A percentile compares a stretch with the other conserved stretches of the same genome.
Evolutionary conservation across 2,113 vertebrate species (phyloP).

Genomic region (Blennius ocellaris): DNA sequence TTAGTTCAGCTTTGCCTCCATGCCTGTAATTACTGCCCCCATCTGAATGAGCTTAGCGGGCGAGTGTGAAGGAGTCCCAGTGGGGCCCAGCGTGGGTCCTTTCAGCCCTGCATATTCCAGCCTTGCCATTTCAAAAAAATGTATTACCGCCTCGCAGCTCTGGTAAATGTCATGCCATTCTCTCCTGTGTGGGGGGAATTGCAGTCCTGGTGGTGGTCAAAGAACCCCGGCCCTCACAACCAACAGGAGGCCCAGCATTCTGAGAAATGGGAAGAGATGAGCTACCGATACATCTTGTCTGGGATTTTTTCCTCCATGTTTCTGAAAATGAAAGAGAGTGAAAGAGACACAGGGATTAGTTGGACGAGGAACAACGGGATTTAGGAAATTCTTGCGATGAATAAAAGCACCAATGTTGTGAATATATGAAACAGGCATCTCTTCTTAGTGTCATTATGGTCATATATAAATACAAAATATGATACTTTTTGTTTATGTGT

Average conservation of each 20-base stretch:
- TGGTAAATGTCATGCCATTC: constrained; percentile 84
- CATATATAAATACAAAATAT: too few relatives aligned
- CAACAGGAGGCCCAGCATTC: constrained; percentile 66
- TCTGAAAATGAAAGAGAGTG: constrained; percentile 8
- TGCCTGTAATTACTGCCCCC: constrained; percentile 80
- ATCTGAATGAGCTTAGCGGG: constrained; percentile 79
- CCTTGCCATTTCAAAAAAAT: constrained; percentile 78
- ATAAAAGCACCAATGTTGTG: background rate
- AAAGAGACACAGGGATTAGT: background rate
- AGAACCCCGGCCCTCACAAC: constrained; percentile 60
- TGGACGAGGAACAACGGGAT: constrained; percentile 1
- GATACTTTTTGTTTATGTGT: too few relatives aligned
- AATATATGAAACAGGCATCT: background rate
- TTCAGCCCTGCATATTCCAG: constrained; percentile 79
- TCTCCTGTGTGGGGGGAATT: constrained; percentile 78
- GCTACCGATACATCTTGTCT: constrained; percentile 44
- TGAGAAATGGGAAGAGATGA: constrained; percentile 57
- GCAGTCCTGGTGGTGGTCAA: constrained; percentile 70
- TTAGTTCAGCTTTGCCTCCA: constrained; percentile 76
- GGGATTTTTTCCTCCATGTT: constrained; percentile 20
- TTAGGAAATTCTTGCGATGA: background rate
- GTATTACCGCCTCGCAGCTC: constrained; percentile 76
- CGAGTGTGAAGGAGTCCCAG: constrained; percentile 75
- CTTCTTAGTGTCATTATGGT: background rate
- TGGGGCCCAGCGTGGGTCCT: constrained; percentile 80